Evolutionary conservation across 2,888 invertebrate genomes (phyloP).

Genomic region (Eucriotettix oculatus): DNA sequence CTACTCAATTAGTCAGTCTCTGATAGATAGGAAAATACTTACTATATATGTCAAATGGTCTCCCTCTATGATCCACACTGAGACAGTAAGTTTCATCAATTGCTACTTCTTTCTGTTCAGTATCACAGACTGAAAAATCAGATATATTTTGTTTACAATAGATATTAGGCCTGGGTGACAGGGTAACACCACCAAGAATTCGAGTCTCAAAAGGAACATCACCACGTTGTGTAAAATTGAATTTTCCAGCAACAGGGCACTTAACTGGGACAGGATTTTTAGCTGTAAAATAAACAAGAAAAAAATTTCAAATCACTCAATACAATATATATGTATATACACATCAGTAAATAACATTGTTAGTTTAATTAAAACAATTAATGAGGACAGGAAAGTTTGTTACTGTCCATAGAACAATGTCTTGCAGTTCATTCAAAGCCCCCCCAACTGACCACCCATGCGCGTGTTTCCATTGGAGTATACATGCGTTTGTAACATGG

Average conservation of each 20-base stretch:
- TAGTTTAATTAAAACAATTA: no score
- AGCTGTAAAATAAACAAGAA: conserved; percentile 26
- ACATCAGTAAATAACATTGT: no score
- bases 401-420: no score
- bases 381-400: no score
- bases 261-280: conserved; percentile 80
- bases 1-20: neutral
- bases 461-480: no score
- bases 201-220: conserved; percentile 82
- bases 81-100: conserved; percentile 93
- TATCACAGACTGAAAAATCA: conserved; percentile 84
- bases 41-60: conserved; percentile 91
- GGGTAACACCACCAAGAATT: conserved; percentile 87
- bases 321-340: no score
- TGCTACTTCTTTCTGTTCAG: conserved; percentile 81
- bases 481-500: no score
- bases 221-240: conserved; percentile 82
- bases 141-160: conserved; percentile 88
- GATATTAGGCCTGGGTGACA: conserved; percentile 81
- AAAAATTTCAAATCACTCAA: no score
- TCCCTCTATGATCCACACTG: conserved; percentile 87
- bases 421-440: no score
- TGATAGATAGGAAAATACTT: conserved; percentile 14
- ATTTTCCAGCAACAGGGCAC: conserved; percentile 94
- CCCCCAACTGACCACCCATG: no score